phyloP scores from a whole-genome alignment of 2,888 invertebrate species.

The Harpalus rufipes region DNA sequence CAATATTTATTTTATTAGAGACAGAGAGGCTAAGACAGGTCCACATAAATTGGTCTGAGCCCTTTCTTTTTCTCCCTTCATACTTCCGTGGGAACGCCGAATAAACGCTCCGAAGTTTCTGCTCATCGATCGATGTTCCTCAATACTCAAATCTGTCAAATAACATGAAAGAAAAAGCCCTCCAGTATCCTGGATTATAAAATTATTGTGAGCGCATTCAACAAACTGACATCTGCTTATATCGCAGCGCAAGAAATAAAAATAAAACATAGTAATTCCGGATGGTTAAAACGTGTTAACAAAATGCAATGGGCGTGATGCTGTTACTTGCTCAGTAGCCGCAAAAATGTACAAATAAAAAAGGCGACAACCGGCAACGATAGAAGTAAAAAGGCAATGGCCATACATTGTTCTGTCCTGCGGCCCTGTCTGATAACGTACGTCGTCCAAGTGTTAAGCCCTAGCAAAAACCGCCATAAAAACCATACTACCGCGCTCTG shows the following conservation, averaged over 20 bases:
- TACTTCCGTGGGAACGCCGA: too few species aligned
- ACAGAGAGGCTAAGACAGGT: too few species aligned
- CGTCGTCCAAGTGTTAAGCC: conserved; percentile 60
- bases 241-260: background rate
- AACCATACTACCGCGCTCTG: conserved; percentile 39
- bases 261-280: conserved; percentile 31
- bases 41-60: too few species aligned
- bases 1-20: too few species aligned
- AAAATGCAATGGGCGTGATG: conserved; percentile 57
- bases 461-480: conserved; percentile 57
- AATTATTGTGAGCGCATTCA: background rate
- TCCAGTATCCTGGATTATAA: too few species aligned
- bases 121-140: too few species aligned
- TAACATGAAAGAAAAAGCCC: conserved; percentile 52
- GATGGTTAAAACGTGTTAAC: conserved; percentile 55
- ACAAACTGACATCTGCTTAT: background rate
- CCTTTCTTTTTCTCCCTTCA: too few species aligned
- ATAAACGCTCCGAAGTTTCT: too few species aligned
- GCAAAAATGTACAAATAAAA: conserved; percentile 59
- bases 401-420: conserved; percentile 58
- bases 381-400: conserved; percentile 38
- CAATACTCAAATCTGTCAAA: background rate
- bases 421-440: conserved; percentile 48
- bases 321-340: conserved; percentile 38
- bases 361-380: conserved; percentile 41